Percentiles rank a stretch among this genome's conserved stretches.
Evolutionary conservation across 2,797 vertebrate genomes (phyloP).

Genomic region (Eulemur albifrons): DNA sequence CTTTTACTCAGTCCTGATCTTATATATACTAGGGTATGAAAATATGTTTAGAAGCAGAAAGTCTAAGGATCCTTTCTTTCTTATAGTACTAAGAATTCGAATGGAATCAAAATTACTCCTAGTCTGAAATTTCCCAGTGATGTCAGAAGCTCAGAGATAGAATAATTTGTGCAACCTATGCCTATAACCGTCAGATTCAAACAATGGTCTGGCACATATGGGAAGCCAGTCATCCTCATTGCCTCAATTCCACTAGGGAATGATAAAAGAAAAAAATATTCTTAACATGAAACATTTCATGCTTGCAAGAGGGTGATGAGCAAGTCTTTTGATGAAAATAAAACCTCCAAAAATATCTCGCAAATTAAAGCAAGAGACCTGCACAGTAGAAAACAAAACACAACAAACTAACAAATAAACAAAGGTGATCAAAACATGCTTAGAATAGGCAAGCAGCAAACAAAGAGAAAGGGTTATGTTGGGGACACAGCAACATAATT

Average conservation of each 20-base stretch:
- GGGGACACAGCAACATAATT: slow-evolving; percentile 56
- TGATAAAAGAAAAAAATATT: slow-evolving; percentile 35
- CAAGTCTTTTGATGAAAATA: slow-evolving; percentile 7
- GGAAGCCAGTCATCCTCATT: not conserved
- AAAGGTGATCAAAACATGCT: slow-evolving; percentile 68
- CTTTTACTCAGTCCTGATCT: not conserved
- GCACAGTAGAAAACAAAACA: not conserved
- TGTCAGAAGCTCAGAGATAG: not conserved
- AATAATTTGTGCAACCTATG: not conserved
- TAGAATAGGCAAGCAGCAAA: slow-evolving; percentile 43
- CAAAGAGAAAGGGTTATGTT: slow-evolving; percentile 58
- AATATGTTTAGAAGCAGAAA: not conserved
- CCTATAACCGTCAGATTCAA: not conserved
- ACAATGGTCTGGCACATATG: slow-evolving; percentile 16
- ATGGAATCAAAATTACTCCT: not conserved
- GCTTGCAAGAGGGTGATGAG: not conserved
- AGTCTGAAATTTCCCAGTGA: not conserved
- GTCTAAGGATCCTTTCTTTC: not conserved
- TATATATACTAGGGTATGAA: not conserved
- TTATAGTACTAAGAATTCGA: not conserved
- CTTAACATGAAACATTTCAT: not conserved
- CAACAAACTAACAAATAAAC: slow-evolving; percentile 54
- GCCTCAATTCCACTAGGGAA: slow-evolving; percentile 26
- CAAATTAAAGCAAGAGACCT: slow-evolving; percentile 8
- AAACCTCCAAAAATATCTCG: slow-evolving; percentile 5